A percentile compares a stretch with the other conserved stretches of the same genome.
Conservation (phyloP, 2,888 invertebrate species). For the Drosophila quinaria region DNA sequence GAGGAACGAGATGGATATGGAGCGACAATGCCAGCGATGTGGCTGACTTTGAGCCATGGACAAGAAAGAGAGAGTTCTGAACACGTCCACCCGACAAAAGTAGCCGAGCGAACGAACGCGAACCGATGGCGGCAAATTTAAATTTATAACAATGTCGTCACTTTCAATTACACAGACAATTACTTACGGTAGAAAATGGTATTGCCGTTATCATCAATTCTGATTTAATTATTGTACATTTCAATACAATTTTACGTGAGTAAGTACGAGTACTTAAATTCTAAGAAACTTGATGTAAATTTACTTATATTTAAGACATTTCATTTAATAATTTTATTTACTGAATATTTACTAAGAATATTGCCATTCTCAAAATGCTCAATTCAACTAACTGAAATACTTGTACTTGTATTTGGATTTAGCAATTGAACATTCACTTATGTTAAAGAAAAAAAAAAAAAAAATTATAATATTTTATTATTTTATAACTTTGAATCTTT, state of each 20-base stretch:
- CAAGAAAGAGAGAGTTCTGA: conserved; percentile 13
- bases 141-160: conserved; percentile 28
- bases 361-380: neutral
- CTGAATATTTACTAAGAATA: neutral
- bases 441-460: too few species aligned
- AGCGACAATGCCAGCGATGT: conserved; percentile 43
- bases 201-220: conserved; percentile 9
- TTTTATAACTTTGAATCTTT: too few species aligned
- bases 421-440: too few species aligned
- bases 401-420: too few species aligned
- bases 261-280: neutral
- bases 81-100: conserved; percentile 59
- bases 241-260: neutral
- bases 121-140: conserved; percentile 14
- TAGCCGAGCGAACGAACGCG: neutral
- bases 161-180: conserved; percentile 23
- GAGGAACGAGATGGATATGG: conserved; percentile 43
- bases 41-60: conserved; percentile 44
- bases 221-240: conserved; percentile 6
- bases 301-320: too few species aligned
- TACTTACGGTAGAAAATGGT: conserved; percentile 5
- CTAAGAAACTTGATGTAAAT: too few species aligned
- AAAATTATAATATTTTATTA: too few species aligned
- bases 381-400: too few species aligned
- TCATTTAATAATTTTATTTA: too few species aligned